Percentiles rank a stretch among this genome's conserved stretches.
Conservation (phyloP, 2,797 vertebrate species). For the Lepilemur ruficaudatus region DNA sequence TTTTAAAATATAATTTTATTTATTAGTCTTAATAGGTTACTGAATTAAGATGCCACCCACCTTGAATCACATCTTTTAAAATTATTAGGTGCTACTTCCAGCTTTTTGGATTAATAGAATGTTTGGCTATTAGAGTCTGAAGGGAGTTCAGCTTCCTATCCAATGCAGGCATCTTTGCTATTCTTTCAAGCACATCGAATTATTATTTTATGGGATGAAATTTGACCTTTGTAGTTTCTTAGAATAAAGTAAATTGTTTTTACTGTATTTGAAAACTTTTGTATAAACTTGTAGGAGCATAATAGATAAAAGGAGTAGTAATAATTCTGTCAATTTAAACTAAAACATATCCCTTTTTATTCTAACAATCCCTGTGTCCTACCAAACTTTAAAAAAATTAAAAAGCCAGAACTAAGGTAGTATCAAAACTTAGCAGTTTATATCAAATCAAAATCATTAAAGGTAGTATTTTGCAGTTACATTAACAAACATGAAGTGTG, state of each 20-base stretch:
- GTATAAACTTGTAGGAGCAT: background rate
- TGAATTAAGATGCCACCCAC: background rate
- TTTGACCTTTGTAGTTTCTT: background rate
- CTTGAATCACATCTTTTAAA: background rate
- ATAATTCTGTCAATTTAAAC: background rate
- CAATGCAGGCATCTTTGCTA: background rate
- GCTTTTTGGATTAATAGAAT: conserved; percentile 11
- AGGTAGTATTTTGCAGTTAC: conserved; percentile 1
- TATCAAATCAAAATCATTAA: background rate
- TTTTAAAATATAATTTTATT: background rate
- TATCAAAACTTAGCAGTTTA: background rate
- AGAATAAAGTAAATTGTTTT: conserved; percentile 36
- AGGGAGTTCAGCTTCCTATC: background rate
- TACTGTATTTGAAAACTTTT: background rate
- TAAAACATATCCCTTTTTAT: background rate
- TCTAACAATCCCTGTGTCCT: background rate
- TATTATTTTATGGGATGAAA: conserved; percentile 4
- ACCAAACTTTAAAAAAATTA: background rate
- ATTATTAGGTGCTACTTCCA: background rate
- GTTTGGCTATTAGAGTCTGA: background rate
- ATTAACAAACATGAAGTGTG: background rate
- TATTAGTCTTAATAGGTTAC: conserved; percentile 13
- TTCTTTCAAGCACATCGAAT: background rate
- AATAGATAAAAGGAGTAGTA: background rate
- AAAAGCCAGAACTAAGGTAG: background rate